Base-by-base conservation (phyloP, 2,797 vertebrate species). In the Poliocrania exsul region DNA sequence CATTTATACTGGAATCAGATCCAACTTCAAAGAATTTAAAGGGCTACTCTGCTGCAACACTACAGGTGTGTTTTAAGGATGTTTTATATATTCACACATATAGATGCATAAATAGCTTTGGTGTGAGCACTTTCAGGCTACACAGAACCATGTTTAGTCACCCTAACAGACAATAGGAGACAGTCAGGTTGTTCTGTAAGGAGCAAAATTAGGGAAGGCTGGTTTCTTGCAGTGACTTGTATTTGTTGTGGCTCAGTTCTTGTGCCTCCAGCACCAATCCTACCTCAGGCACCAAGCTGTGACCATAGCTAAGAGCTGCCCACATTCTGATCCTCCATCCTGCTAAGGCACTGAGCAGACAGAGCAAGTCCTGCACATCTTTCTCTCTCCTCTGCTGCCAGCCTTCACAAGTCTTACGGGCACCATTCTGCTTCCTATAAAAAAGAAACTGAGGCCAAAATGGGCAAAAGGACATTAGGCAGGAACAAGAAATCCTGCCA, bases 271-370 rank as follows among this genome's bases (percentile, higher is more conserved):
- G 65, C 60, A 50, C 29, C 15, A 16, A 5, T 8, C 40, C 31
- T 5, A 28, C 54, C 44, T 17, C 78, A 56, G 79, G 33, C 46
- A 83, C 19, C 72, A 26, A 5, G 1, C 54, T 44, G 49, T 2
- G 46, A 53, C 49, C 40, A 23, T 0, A 56, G 56, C 31, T 3
- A 51, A 33, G n/a, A 86, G 65, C 38, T 58, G 64, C 56, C 54
- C 33, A 17, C 0, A 0, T 29, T 35, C 16, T 54, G 31, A 40
- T 25, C 57, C 3, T 10, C 13, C 64, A n/a, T 9, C 31, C 57
- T 2, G 0, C 40, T 23, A 25, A 51, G 0, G 29, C 28, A 12
- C 51, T 7, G 10, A 64, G 56, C 11, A 2, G 8, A 47, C 15
- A 58, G n/a, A 80, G 10, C 37, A 16, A 50, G 21, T 13, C 61